Base-by-base conservation (phyloP, 2,888 invertebrate species). In the Lampropteryx suffumata region DNA sequence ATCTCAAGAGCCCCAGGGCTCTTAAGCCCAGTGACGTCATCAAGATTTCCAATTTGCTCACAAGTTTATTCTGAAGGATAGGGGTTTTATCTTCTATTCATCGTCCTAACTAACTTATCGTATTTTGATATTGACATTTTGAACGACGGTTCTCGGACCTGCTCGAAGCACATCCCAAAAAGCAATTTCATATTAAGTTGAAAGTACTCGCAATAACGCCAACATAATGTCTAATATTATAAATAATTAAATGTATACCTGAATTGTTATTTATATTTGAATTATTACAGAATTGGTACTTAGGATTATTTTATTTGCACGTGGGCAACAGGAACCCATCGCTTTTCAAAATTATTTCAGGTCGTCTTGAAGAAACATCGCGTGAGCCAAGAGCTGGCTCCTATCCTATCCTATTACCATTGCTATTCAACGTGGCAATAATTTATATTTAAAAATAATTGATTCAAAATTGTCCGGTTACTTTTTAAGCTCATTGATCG, bases 31-130 rank as follows among this genome's bases (percentile, higher is more conserved):
- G 62, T 63, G 63, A 65, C 64, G 65, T 71, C 73, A 68, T 73
- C 67, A 69, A 68, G 64, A 66, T 73, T 69, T 69, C 62, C 67
- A 71, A 73, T 73, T 71, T 69, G 66, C 59, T 66, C 53, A 34
- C 56, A 53, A 64, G 62, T 66, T 46, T 69, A 69, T 58, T 65
- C 61, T 61, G 59, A 62, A 62, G 63, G 67, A 69, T 71, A 69
- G 60, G 66, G 67, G 65, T 61, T 67, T 65, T 71, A 73, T 68
- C 69, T 63, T 51, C 46, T 48, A 64, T 69, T 64, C 61, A 67
- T 65, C 60, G 59, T 61, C 27, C 44, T 52, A 61, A 65, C 62
- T 60, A 71, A 72, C 63, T 69, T 73, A 65, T 67, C 61, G 61
- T 50, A 59, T 63, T 64, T 62, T 52, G 40, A 17, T 28, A 28